Conservation (phyloP, 2,888 invertebrate species). For the Caenorhabditis sp. region DNA sequence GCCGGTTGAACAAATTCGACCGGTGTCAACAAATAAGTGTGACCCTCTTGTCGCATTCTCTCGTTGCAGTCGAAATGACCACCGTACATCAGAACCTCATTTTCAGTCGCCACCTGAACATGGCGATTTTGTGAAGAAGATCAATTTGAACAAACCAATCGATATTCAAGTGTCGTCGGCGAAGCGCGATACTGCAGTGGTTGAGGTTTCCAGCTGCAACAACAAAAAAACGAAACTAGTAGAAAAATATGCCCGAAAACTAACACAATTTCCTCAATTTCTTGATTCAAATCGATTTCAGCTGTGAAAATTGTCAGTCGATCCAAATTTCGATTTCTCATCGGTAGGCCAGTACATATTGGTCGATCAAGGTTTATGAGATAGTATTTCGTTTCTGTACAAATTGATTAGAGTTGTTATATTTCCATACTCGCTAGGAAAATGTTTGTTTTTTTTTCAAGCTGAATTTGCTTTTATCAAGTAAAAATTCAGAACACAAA, state of each 20-base stretch:
- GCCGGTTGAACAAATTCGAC: background rate
- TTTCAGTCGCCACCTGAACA: background rate
- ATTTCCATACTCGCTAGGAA: no score
- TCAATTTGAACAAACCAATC: constrained; percentile 3
- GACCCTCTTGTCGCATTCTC: background rate
- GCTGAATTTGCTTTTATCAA: no score
- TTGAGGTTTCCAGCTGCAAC: constrained; percentile 10
- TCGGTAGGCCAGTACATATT: constrained; percentile 2
- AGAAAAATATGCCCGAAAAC: constrained; percentile 1
- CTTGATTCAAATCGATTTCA: constrained; percentile 8
- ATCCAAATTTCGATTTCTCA: constrained; percentile 4
- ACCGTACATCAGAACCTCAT: constrained; percentile 19
- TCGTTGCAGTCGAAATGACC: constrained; percentile 11
- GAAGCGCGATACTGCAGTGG: constrained; percentile 10
- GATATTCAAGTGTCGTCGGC: constrained; percentile 6
- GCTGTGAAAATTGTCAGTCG: constrained; percentile 10
- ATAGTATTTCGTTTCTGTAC: background rate
- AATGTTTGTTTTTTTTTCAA: no score
- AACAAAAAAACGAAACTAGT: background rate
- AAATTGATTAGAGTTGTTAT: background rate
- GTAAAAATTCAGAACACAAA: no score
- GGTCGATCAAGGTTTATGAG: constrained; percentile 9
- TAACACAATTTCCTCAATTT: constrained; percentile 5
- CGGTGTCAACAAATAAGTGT: background rate
- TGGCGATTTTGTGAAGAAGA: background rate